Conservation (phyloP, 1,140 invertebrate species). For the Zelostemma sp. region DNA sequence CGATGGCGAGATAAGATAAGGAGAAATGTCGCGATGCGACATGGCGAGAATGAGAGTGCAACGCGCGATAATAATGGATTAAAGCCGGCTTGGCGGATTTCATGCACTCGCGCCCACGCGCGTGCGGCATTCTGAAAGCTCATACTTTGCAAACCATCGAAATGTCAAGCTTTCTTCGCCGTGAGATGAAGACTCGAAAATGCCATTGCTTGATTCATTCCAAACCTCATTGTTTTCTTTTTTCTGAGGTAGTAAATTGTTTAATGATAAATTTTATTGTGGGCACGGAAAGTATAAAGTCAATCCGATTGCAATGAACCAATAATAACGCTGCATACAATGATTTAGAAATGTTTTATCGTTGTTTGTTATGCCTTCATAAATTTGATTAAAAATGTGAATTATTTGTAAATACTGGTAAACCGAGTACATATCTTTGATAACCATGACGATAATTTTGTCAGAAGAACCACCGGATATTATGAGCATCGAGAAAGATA, state of each 20-base stretch:
- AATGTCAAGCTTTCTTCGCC: conserved; percentile 37
- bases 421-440: conserved; percentile 9
- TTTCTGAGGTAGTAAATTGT: too few species aligned
- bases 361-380: conserved; percentile 2
- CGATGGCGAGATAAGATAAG: conserved; percentile 37
- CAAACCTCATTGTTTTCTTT: neutral
- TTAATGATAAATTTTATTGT: too few species aligned
- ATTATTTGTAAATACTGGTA: conserved; percentile 1
- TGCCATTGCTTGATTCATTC: neutral
- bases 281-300: too few species aligned
- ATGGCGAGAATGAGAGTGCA: conserved; percentile 12
- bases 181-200: conserved; percentile 11
- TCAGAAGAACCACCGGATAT: conserved; percentile 5
- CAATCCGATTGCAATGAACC: too few species aligned
- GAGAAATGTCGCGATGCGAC: conserved; percentile 19
- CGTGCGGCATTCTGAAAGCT: conserved; percentile 27
- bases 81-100: conserved; percentile 43
- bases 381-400: neutral
- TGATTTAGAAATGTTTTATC: neutral
- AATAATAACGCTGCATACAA: neutral
- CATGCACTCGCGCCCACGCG: conserved; percentile 43
- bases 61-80: conserved; percentile 17
- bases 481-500: neutral
- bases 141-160: conserved; percentile 14
- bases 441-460: neutral